Base-by-base conservation (phyloP, 2,113 vertebrate species). In the Anoplopoma fimbria region DNA sequence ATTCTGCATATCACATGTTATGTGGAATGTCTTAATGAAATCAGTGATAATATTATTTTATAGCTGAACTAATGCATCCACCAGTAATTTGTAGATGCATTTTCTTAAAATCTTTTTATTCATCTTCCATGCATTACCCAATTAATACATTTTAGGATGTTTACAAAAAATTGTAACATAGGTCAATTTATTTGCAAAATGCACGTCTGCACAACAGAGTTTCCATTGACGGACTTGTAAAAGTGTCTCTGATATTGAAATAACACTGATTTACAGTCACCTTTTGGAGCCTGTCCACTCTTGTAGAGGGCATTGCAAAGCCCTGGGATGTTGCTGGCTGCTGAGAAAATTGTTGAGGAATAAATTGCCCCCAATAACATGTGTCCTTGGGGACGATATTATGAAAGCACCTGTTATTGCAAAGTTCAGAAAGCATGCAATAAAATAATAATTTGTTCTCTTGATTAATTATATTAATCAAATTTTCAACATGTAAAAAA, bases 341-440 rank as follows among this genome's bases (percentile, higher is more conserved):
- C 65, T n/a, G 17, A 55, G 61, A 64, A 72, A 57, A 19, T 13
- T 58, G 40, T 29, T 27, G 9, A 36, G 21, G 14, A 21, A 65
- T 62, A 58, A 57, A 49, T 19, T 68, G 29, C 23, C n/a, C 19
- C 34, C 9, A 51, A 34, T 55, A 60, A 42, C 31, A 23, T 67
- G 33, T 21, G 65, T 70, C 62, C 61, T 73, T n/a, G 38, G 61
- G 58, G 42, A 73, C 2, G 0, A 33, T 49, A 49, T 33, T 0
- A 17, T 36, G 17, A 19, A 14, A 42, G 74, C 29, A 55, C 15
- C 9, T 70, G 29, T 62, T 40, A 45, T 34, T 64, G 58, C 60
- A 75, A 53, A n/a, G 58, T 58, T 64, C 33, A 47, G 36, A 51
- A 86, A 68, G 68, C 29, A 70, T 60, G 6, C n/a, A 75, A 19